Evolutionary conservation across 1,140 invertebrate genomes (phyloP), one percentile per base, ranked within the genome.

Genomic region (Homalodisca vitripennis): DNA sequence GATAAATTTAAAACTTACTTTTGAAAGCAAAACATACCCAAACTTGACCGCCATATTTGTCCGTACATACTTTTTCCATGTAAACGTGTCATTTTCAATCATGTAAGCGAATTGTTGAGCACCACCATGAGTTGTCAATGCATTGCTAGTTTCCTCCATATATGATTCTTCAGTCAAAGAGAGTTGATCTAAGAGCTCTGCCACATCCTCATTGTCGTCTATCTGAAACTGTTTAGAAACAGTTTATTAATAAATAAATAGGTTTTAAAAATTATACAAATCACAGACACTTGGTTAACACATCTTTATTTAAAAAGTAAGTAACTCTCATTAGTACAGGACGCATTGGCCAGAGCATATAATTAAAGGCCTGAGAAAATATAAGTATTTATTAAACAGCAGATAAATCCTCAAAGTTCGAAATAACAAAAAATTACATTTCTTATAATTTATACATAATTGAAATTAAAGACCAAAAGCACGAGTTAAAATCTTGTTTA

Each of bases 61-160:
- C 13, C 55, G 13, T 3, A 60, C 55, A 2, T 27, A 12, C n/a
- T 60, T 60, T 26, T 60, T 60, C 55, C 55, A 60, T 6, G 24
- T 60, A 26, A 60, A 60, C 24, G 26, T 30, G 2, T 60, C 55
- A 27, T 30, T 30, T 26, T 60, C 55, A 14, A 60, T 13, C 13
- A 26, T 27, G 26, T 60, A 60, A 10, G 26, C n/a, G 26, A 60
- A 60, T 22, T 29, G 26, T 14, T 60, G 3, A 6, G 26, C 22
- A 26, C 55, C 55, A 30, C 26, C 55, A 6, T 60, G 55, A 60
- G 55, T 60, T 60, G 55, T 60, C 26, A 60, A 30, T 22, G 55
- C 55, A 6, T 60, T 60, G 17, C n/a, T 60, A 2, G 26, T 22
- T 29, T 60, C 55, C 26, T 60, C 55, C 10, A 60, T 12, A n/a